These are phyloP conservation scores for Archilochus colubris DNA, from an alignment of 2,113 vertebrate species.

Conservation along the genomic window DNA sequence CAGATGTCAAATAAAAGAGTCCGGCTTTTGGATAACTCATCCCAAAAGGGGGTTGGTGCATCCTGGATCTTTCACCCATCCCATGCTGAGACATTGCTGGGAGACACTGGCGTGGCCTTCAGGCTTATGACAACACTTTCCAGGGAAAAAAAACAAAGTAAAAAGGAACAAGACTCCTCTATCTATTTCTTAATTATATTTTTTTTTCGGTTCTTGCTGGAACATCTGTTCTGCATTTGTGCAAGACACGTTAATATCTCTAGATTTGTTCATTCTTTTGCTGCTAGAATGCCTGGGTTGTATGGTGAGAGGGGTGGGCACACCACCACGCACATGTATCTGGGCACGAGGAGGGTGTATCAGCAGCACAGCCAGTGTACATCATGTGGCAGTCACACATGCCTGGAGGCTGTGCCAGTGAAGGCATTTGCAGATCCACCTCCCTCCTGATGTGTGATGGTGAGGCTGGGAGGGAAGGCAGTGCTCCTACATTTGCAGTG, in stretches of 20 bases:
- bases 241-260: neutral
- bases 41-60: conserved; percentile 7
- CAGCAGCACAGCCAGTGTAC: too few relatives aligned
- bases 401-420: accelerated
- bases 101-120: neutral
- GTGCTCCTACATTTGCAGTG: neutral
- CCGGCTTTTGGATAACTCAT: conserved; percentile 12
- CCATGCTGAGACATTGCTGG: neutral
- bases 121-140: conserved; percentile 9
- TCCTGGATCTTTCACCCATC: neutral
- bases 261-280: neutral
- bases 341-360: neutral
- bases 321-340: accelerated
- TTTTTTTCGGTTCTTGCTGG: neutral
- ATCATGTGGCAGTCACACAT: too few relatives aligned
- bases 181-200: neutral
- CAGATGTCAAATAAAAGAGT: conserved; percentile 67
- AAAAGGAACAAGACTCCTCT: neutral
- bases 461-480: neutral
- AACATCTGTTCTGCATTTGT: conserved; percentile 66
- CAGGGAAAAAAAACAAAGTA: neutral
- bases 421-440: neutral
- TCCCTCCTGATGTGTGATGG: neutral
- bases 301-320: neutral
- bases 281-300: neutral